These are phyloP conservation scores for Blera fallax DNA, from an alignment of 2,888 invertebrate genomes.

Conservation along the genomic window DNA sequence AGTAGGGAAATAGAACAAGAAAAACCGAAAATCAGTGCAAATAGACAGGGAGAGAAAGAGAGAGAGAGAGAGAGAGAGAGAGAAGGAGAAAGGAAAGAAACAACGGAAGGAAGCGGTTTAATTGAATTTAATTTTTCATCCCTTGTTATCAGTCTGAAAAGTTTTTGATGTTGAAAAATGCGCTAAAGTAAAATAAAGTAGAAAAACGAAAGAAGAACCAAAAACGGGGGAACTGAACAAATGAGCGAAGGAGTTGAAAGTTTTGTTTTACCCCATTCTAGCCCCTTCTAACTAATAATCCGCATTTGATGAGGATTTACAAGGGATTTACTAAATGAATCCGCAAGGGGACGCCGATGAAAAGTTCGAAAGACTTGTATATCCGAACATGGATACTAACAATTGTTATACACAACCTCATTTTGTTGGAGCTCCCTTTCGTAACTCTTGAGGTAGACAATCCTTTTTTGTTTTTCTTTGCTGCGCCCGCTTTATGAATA, in stretches of 20 bases:
- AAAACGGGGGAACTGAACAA: conserved; percentile 2
- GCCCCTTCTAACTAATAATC: conserved; percentile 50
- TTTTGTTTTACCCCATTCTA: background rate
- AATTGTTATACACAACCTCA: conserved; percentile 7
- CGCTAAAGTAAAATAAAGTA: conserved; percentile 8
- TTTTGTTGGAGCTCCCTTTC: background rate
- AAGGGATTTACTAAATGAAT: conserved; percentile 58
- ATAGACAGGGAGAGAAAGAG: no score
- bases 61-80: no score
- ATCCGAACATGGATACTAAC: conserved; percentile 21
- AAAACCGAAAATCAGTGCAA: conserved; percentile 4
- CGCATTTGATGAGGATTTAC: conserved; percentile 65
- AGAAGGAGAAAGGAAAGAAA: background rate
- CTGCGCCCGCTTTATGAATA: conserved; percentile 30
- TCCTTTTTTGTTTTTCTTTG: background rate
- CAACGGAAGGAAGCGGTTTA: conserved; percentile 51
- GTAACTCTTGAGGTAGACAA: conserved; percentile 9
- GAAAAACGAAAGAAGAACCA: background rate
- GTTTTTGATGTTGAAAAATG: conserved; percentile 48
- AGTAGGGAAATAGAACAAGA: background rate
- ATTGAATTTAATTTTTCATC: conserved; percentile 65
- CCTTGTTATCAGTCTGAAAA: conserved; percentile 59
- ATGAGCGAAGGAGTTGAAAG: conserved; percentile 29
- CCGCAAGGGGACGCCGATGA: conserved; percentile 23
- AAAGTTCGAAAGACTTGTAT: conserved; percentile 49